Base-by-base conservation (phyloP, 37 sponge, comb jelly and placozoan species). In the Amphimedon queenslandica region DNA sequence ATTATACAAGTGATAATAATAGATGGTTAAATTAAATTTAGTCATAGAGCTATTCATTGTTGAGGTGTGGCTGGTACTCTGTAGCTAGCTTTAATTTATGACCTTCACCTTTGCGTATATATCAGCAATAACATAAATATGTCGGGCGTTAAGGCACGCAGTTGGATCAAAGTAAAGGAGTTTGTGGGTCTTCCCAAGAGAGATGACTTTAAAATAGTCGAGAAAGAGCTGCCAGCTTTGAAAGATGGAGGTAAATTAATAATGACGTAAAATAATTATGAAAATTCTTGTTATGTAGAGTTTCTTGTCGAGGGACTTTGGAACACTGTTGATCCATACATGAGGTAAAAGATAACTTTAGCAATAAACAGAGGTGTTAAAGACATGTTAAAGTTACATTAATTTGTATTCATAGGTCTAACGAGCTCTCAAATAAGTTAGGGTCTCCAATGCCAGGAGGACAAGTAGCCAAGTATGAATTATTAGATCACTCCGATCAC, bases 241-340 rank as follows among this genome's bases (percentile, higher is more conserved):
- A 77, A 90, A 53, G 94, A 93, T 76, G 94, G 94, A 85, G 91
- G 38, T 55, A 34, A 36, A 20, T 32, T 13, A 77, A 23, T 65
- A 2, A 23, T 63, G 23, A 25, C 21, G 61, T n/a, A 60, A 6
- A 60, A 60, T 25, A 25, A 11, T 11, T 60, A n/a, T 60, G 27
- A 6, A 11, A 60, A 60, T 60, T n/a, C 5, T 25, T 47, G 8
- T 6, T 25, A 25, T n/a, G 5, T 25, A 90, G 94, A 93, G 42
- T 83, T 85, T 53, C 75, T 93, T 10, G 69, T 66, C 34, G 79
- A 93, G 42, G 80, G 87, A 6, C 58, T 66, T 29, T 93, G 87
- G 80, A 65, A 85, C n/a, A 75, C 87, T 39, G 94, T 93, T 29
- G 94, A 93, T 77, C 94, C 94, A 21, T 93, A 93, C 87, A 93